Conservation (phyloP, 1,140 invertebrate genomes). For the Papilio polyxenes region DNA sequence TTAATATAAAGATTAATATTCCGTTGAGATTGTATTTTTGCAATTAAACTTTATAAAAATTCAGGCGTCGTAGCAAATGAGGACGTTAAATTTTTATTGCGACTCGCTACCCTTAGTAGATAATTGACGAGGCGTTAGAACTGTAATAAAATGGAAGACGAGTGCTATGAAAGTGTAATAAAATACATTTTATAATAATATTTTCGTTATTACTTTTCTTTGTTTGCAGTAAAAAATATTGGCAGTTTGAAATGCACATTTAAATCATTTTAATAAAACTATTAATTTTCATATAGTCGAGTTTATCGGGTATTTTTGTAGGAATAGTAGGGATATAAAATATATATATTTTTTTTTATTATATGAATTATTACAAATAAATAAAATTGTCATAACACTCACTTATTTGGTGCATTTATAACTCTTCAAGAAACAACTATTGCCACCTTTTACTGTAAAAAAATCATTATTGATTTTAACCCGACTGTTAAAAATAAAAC, state of each 20-base stretch:
- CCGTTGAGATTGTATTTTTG: neutral
- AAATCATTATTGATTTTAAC: no score
- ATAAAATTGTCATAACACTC: no score
- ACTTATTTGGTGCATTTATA: no score
- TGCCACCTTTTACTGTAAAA: no score
- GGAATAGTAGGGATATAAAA: no score
- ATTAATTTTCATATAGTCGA: no score
- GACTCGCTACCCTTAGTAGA: constrained; percentile 19
- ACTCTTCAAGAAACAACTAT: no score
- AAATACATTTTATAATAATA: constrained; percentile 32
- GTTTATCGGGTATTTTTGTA: no score
- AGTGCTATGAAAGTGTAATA: constrained; percentile 29
- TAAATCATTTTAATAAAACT: neutral
- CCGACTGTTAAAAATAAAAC: no score
- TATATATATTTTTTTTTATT: no score
- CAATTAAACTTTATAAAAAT: constrained; percentile 27
- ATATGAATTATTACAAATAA: no score
- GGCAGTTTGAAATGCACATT: neutral
- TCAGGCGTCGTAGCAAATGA: constrained; percentile 22
- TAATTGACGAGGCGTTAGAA: constrained; percentile 35
- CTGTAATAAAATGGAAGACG: constrained; percentile 33
- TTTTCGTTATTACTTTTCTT: constrained; percentile 26
- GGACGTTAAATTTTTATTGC: constrained; percentile 35
- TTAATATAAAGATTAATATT: constrained; percentile 5
- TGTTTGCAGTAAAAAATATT: neutral